Evolutionary conservation across 2,888 invertebrate species (phyloP).

Genomic region (Ariolimax columbianus): DNA sequence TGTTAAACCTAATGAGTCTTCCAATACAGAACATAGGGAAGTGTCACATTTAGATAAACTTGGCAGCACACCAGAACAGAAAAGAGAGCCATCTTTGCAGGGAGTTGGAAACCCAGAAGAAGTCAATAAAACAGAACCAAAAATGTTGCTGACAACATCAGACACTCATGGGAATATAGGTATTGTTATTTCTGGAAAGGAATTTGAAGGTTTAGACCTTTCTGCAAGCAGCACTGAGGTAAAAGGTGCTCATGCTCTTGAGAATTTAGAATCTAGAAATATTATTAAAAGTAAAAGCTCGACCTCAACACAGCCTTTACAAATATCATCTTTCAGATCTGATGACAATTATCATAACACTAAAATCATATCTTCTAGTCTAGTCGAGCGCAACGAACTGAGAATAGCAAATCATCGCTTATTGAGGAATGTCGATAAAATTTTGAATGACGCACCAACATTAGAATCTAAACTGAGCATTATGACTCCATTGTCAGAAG

Average conservation of each 20-base stretch:
- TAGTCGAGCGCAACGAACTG: not conserved
- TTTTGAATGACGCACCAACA: not conserved
- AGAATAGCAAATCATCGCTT: not conserved
- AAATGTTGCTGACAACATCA: slow-evolving; percentile 11
- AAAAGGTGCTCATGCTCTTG: not conserved
- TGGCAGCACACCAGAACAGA: slow-evolving; percentile 13
- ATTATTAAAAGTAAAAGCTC: not conserved
- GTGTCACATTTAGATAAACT: not conserved
- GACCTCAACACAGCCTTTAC: not conserved
- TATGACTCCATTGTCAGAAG: not conserved
- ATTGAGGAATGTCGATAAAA: not conserved
- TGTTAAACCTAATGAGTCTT: not conserved
- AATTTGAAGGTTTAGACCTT: not conserved
- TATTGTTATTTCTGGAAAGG: not conserved
- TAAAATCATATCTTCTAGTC: not conserved
- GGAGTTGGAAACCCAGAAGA: not conserved
- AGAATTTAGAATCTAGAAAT: not conserved
- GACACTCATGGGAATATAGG: not conserved
- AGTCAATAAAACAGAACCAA: not conserved
- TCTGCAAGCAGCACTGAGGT: not conserved
- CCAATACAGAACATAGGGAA: not conserved
- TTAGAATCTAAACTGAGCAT: not conserved
- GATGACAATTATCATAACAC: slow-evolving; percentile 1
- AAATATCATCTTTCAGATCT: slow-evolving; percentile 13
- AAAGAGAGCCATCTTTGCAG: not conserved